Percentiles rank a stretch among this genome's conserved stretches.
phyloP scores from a whole-genome alignment of 1,140 invertebrate species.

The Tetragonula clypearis region DNA sequence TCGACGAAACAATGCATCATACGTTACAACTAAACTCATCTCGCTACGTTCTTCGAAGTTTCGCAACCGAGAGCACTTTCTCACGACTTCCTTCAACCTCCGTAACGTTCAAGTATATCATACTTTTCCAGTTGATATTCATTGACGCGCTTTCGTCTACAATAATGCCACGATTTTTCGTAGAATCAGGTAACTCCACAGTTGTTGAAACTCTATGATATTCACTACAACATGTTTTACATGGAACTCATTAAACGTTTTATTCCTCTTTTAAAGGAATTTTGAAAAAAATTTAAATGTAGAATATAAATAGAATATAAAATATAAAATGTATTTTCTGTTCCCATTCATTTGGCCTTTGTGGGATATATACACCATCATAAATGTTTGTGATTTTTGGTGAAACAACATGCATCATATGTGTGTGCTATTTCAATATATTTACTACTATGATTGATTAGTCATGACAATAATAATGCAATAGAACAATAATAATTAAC shows the following conservation, averaged over 20 bases:
- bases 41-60: conserved; percentile 3
- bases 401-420: too few relatives aligned
- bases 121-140: conserved; percentile 3
- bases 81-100: conserved; percentile 29
- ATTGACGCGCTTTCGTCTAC: neutral
- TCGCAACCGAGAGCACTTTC: conserved; percentile 10
- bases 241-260: neutral
- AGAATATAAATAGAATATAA: too few relatives aligned
- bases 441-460: too few relatives aligned
- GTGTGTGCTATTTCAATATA: too few relatives aligned
- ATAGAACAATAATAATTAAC: too few relatives aligned
- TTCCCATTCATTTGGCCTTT: too few relatives aligned
- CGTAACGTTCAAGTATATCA: neutral
- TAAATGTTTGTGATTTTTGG: too few relatives aligned
- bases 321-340: too few relatives aligned
- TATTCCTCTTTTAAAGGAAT: neutral
- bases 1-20: conserved; percentile 15
- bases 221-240: neutral
- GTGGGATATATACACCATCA: too few relatives aligned
- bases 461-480: too few relatives aligned
- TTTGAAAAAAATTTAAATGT: too few relatives aligned
- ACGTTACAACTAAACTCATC: conserved; percentile 9
- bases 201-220: neutral
- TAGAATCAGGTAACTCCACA: neutral
- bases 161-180: neutral